phyloP scores from a whole-genome alignment of 1,140 invertebrate genomes.

The Steinernema khuongi region DNA sequence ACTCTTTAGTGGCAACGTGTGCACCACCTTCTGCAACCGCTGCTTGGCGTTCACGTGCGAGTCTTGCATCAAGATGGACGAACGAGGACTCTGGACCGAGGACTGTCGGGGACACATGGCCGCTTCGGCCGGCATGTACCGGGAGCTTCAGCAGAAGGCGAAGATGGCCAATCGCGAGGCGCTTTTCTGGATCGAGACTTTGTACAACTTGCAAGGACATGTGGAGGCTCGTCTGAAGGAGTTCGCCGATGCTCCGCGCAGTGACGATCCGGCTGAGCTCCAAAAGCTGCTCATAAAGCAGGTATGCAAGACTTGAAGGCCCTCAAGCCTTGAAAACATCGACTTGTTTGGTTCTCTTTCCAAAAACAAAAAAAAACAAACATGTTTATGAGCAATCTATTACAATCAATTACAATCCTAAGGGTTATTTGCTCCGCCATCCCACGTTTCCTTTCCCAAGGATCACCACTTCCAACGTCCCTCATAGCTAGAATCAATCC shows the following conservation, averaged over 20 bases:
- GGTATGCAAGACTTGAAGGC: no score
- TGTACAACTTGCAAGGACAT: neutral
- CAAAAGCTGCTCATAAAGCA: no score
- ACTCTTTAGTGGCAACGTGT: neutral
- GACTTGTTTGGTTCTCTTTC: neutral
- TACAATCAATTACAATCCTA: no score
- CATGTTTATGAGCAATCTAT: neutral
- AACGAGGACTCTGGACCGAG: neutral
- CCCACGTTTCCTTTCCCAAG: no score
- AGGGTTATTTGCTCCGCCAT: no score
- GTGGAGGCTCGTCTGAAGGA: neutral
- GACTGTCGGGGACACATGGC: neutral
- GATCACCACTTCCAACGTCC: no score
- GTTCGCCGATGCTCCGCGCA: neutral
- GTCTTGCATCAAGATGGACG: neutral
- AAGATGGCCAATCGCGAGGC: neutral
- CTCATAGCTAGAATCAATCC: no score
- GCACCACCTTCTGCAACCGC: conserved; percentile 1
- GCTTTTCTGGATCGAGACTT: neutral
- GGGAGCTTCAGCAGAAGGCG: neutral
- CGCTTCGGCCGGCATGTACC: neutral
- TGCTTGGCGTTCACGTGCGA: neutral
- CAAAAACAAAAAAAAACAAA: neutral
- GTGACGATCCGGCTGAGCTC: no score
- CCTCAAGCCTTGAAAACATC: neutral